These are phyloP conservation scores for Pristionchus exspectatus DNA, from an alignment of 2,888 invertebrate genomes.

Conservation along the genomic window DNA sequence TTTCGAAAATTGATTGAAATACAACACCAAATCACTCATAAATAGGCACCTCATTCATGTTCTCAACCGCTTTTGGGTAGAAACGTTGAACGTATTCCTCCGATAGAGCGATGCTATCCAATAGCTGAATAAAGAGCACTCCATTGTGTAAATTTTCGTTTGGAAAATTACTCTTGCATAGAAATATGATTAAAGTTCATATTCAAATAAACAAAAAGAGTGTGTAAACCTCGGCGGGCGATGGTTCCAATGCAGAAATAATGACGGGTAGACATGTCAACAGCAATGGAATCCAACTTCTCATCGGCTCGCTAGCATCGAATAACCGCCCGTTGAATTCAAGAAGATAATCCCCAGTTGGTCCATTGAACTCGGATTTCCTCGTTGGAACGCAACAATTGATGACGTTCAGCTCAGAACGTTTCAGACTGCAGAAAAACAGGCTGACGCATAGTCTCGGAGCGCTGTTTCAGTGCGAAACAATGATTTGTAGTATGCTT, in stretches of 20 bases:
- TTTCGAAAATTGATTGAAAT: not conserved
- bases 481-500: no score
- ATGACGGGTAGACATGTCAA: not conserved
- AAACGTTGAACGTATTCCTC: conserved; percentile 1
- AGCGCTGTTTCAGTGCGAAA: no score
- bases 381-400: not conserved
- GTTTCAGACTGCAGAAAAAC: not conserved
- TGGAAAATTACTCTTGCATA: not conserved
- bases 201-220: not conserved
- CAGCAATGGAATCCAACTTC: not conserved
- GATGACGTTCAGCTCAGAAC: not conserved
- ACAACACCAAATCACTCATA: not conserved
- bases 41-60: conserved; percentile 31
- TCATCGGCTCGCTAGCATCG: not conserved
- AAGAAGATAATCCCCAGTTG: not conserved
- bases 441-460: no score
- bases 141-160: no score
- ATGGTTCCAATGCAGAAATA: not conserved
- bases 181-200: not conserved
- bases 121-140: not conserved
- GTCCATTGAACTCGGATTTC: not conserved
- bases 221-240: not conserved
- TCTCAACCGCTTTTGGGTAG: conserved; percentile 12
- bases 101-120: conserved; percentile 28
- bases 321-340: not conserved